Percentiles rank a stretch among this genome's conserved stretches.
phyloP scores from a whole-genome alignment of 2,113 vertebrate species.

The Syngnathus scovelli region DNA sequence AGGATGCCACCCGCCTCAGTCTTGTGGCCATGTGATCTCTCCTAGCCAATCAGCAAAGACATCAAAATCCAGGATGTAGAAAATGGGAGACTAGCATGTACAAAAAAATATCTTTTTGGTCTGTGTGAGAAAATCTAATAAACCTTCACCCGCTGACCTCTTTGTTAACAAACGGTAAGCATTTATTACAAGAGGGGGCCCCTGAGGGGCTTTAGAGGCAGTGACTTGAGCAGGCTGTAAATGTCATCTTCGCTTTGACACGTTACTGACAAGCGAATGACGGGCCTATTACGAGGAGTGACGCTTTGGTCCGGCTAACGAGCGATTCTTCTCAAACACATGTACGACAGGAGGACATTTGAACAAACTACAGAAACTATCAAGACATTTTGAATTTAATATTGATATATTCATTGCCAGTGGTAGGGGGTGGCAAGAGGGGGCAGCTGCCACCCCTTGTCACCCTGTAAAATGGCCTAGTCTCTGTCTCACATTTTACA shows the following conservation, averaged over 20 bases:
- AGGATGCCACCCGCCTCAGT: too few species aligned
- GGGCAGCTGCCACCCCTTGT: too few species aligned
- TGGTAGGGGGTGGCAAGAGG: too few species aligned
- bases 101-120: slow-evolving; percentile 69
- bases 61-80: slow-evolving; percentile 15
- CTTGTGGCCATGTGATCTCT: too few species aligned
- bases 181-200: slow-evolving; percentile 92
- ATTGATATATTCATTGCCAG: too few species aligned
- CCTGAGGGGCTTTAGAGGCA: slow-evolving; percentile 84
- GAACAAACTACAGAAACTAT: too few species aligned
- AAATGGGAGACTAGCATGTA: slow-evolving; percentile 78
- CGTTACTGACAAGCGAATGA: slow-evolving; percentile 93
- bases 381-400: too few species aligned
- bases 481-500: not conserved
- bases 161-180: slow-evolving; percentile 89
- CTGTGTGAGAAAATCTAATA: slow-evolving; percentile 60
- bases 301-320: slow-evolving; percentile 41
- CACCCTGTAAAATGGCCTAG: too few species aligned
- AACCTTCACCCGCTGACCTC: slow-evolving; percentile 79
- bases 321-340: slow-evolving; percentile 3
- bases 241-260: slow-evolving; percentile 96
- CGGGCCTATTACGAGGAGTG: slow-evolving; percentile 55
- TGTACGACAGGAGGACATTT: not conserved
- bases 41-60: too few species aligned
- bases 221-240: slow-evolving; percentile 91